phyloP scores from a whole-genome alignment of 2,797 vertebrate genomes.

The Chiloscyllium punctatum region DNA sequence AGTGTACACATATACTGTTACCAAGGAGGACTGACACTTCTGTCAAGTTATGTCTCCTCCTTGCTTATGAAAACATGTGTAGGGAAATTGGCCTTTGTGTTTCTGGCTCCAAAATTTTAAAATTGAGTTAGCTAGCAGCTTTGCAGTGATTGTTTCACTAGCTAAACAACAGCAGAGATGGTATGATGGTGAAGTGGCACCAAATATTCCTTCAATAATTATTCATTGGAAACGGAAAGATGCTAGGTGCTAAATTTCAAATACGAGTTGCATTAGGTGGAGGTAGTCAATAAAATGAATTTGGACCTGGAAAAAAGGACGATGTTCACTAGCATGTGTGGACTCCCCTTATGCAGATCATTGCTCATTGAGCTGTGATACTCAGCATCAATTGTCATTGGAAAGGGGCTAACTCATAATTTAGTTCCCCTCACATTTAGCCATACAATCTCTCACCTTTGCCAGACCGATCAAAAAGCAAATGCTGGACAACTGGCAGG shows the following conservation, averaged over 20 bases:
- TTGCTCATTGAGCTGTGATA: background rate
- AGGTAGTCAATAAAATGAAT: background rate
- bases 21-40: background rate
- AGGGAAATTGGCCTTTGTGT: background rate
- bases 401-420: background rate
- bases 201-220: too few species aligned
- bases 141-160: background rate
- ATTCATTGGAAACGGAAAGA: background rate
- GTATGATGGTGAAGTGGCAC: too few species aligned
- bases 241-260: background rate
- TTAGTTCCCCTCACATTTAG: background rate
- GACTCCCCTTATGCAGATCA: background rate
- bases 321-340: background rate
- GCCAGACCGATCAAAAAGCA: background rate
- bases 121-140: background rate
- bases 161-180: too few species aligned
- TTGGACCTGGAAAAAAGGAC: background rate
- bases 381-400: background rate
- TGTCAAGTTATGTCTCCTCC: background rate
- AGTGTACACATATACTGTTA: background rate
- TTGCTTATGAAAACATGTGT: background rate
- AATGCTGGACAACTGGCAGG: background rate
- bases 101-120: background rate
- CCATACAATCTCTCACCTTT: background rate
- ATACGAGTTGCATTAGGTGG: background rate